These are phyloP conservation scores for Acleris laterana DNA, from an alignment of 2,888 invertebrate species.

Conservation along the genomic window DNA sequence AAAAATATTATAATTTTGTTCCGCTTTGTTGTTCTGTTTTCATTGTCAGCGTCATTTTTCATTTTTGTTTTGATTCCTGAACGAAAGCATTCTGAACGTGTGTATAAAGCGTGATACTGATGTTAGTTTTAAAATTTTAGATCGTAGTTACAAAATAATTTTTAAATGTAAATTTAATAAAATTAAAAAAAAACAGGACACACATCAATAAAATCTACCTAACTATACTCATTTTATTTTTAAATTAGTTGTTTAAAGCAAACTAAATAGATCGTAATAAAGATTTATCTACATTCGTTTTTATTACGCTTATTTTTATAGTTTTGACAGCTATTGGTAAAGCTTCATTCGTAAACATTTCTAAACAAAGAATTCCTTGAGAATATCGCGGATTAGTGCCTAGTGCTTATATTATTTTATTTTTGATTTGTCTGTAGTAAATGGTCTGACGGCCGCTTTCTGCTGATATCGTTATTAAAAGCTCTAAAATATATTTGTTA, in stretches of 20 bases:
- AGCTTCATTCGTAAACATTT: slow-evolving; percentile 44
- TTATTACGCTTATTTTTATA: not conserved
- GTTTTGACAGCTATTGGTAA: not conserved
- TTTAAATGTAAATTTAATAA: no score
- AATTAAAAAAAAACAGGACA: no score
- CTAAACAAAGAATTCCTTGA: slow-evolving; percentile 42
- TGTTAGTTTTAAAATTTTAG: no score
- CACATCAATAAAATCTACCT: no score
- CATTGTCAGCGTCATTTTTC: not conserved
- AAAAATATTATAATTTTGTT: no score
- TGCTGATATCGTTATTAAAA: slow-evolving; percentile 17
- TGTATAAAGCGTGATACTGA: no score
- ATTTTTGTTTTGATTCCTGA: not conserved
- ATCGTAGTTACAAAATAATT: no score
- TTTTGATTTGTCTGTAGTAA: slow-evolving; percentile 6
- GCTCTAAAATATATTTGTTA: slow-evolving; percentile 51
- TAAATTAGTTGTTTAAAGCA: no score
- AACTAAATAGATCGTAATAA: no score
- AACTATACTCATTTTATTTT: no score
- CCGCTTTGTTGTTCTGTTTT: no score
- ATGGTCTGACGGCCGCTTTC: not conserved
- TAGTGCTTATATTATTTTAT: not conserved
- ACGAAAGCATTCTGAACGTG: not conserved
- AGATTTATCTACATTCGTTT: no score
- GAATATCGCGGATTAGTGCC: not conserved